Percentiles rank a stretch among this genome's conserved stretches.
Evolutionary conservation across 2,797 vertebrate species (phyloP).

Genomic region (Numenius phaeopus): DNA sequence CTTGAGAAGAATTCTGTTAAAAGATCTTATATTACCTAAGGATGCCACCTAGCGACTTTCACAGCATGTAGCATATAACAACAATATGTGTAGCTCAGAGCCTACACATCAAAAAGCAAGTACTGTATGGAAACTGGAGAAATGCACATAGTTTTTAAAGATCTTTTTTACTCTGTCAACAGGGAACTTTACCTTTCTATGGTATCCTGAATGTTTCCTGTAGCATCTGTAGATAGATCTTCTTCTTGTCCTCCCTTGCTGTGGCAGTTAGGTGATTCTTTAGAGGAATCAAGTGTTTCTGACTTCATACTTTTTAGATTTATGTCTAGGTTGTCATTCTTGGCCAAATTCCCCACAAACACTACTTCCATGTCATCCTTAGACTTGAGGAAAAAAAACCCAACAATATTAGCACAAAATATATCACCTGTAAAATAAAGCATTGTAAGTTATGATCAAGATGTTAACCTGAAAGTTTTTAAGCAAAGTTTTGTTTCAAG

Average conservation of each 20-base stretch:
- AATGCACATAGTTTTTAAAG: neutral
- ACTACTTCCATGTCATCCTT: slow-evolving; percentile 56
- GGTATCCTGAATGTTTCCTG: neutral
- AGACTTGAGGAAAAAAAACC: neutral
- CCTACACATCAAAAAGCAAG: neutral
- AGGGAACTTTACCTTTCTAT: slow-evolving; percentile 65
- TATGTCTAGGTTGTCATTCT: slow-evolving; percentile 8
- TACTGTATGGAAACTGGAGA: neutral
- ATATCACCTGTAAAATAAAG: neutral
- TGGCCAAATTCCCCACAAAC: neutral
- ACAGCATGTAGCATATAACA: neutral
- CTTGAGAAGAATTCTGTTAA: neutral
- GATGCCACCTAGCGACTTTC: slow-evolving; percentile 38
- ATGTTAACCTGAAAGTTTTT: neutral
- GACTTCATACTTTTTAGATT: neutral
- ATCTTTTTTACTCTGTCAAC: neutral
- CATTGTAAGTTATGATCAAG: neutral
- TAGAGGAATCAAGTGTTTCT: neutral
- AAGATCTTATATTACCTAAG: neutral
- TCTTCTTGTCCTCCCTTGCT: neutral
- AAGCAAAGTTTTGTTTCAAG: no score
- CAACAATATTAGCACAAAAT: neutral
- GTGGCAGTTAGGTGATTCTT: neutral
- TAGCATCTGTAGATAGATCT: neutral
- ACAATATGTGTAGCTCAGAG: neutral